Conservation (phyloP, 1,140 invertebrate species). For the Drosophila equinoxialis region DNA sequence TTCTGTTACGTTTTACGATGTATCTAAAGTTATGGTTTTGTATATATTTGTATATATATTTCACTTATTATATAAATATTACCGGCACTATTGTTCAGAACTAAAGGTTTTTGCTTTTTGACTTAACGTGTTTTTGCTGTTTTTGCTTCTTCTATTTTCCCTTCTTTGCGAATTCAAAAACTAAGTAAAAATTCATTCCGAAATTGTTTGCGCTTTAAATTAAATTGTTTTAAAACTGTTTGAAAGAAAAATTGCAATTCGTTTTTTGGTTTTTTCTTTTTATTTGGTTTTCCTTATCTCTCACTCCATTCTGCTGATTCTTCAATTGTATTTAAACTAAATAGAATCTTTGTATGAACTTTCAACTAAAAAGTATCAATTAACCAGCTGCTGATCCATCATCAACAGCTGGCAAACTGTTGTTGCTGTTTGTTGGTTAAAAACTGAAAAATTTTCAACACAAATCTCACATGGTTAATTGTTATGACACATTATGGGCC, state of each 20-base stretch:
- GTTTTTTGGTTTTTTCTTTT: conserved; percentile 6
- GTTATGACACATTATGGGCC: background rate
- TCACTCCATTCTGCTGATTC: conserved; percentile 18
- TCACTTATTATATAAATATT: conserved; percentile 70
- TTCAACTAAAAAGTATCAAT: conserved; percentile 51
- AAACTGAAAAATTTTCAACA: conserved; percentile 61
- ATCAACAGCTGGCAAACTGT: conserved; percentile 12
- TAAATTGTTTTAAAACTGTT: conserved; percentile 37
- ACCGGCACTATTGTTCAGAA: conserved; percentile 80
- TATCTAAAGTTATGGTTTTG: conserved; percentile 61
- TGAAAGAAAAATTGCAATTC: background rate
- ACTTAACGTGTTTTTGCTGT: background rate
- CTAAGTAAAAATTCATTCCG: conserved; percentile 42
- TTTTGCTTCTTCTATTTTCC: conserved; percentile 31
- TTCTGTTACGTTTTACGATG: conserved; percentile 63
- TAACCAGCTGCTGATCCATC: conserved; percentile 12
- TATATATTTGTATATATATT: conserved; percentile 68
- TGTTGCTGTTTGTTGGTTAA: conserved; percentile 49
- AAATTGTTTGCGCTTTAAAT: conserved; percentile 50
- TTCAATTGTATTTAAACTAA: conserved; percentile 46
- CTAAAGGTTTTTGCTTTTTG: conserved; percentile 33
- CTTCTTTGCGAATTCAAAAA: conserved; percentile 30
- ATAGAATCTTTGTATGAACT: conserved; percentile 75
- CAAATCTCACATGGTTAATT: conserved; percentile 57
- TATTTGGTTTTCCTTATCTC: conserved; percentile 16